Percentiles rank a stretch among this genome's conserved stretches.
phyloP scores from a whole-genome alignment of 1,140 invertebrate genomes.

The Epicauta chinensis region DNA sequence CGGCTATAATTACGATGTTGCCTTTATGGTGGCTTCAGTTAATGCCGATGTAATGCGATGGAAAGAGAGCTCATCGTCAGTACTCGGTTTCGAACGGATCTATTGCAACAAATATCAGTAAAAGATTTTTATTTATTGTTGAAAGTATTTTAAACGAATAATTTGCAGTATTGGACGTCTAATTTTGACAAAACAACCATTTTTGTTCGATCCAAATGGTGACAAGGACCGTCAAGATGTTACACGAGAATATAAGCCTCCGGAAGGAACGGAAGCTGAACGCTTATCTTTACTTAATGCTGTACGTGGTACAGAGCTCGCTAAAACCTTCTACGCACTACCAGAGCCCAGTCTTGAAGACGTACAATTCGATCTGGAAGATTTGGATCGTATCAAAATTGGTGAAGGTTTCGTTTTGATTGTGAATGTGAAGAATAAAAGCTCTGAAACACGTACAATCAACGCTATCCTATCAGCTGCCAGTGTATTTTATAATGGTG shows the following conservation, averaged over 20 bases:
- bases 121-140: conserved; percentile 4
- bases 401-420: conserved; percentile 61
- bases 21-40: conserved; percentile 62
- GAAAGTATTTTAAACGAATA: neutral
- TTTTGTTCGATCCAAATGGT: conserved; percentile 60
- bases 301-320: conserved; percentile 54
- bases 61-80: conserved; percentile 50
- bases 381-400: conserved; percentile 61
- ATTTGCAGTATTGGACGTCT: conserved; percentile 61
- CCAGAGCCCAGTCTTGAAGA: conserved; percentile 53
- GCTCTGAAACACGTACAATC: conserved; percentile 48
- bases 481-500: conserved; percentile 73
- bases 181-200: conserved; percentile 71
- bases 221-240: conserved; percentile 66
- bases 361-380: conserved; percentile 60
- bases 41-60: conserved; percentile 57
- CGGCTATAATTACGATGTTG: conserved; percentile 60
- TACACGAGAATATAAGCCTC: conserved; percentile 64
- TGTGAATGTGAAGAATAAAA: conserved; percentile 61
- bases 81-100: conserved; percentile 56
- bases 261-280: conserved; percentile 63
- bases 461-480: conserved; percentile 57
- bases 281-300: conserved; percentile 62
- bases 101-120: conserved; percentile 53
- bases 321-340: conserved; percentile 58